Percentiles rank a stretch among this genome's conserved stretches.
Conservation (phyloP, 2,888 invertebrate species). For the Papilio demoleus region DNA sequence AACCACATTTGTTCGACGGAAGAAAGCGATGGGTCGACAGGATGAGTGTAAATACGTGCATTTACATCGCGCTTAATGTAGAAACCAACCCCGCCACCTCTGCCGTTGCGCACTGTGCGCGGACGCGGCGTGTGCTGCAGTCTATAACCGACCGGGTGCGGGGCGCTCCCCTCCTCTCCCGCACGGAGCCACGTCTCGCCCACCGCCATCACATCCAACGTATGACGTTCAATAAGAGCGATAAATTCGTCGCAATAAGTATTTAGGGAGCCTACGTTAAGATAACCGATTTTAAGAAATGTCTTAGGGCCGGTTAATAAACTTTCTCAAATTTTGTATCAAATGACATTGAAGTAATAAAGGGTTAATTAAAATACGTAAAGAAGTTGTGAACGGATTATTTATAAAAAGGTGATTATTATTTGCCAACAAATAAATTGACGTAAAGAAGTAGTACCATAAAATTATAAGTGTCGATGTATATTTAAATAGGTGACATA, state of each 20-base stretch:
- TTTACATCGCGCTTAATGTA: background rate
- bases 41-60: background rate
- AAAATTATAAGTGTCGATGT: background rate
- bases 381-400: background rate
- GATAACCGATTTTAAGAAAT: slow-evolving; percentile 10
- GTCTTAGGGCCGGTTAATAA: background rate
- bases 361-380: background rate
- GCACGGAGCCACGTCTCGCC: too few relatives aligned
- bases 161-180: too few relatives aligned
- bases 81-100: too few relatives aligned
- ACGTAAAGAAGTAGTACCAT: background rate
- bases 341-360: background rate
- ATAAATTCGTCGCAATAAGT: slow-evolving; percentile 11
- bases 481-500: background rate
- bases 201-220: background rate
- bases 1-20: background rate
- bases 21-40: background rate
- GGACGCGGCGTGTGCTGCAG: too few relatives aligned
- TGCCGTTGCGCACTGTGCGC: too few relatives aligned
- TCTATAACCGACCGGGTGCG: too few relatives aligned
- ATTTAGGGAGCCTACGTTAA: slow-evolving; percentile 1
- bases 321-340: background rate
- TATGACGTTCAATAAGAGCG: background rate
- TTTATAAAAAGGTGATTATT: background rate
- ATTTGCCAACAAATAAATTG: too few relatives aligned